A percentile compares a stretch with the other conserved stretches of the same genome.
Evolutionary conservation across 2,888 invertebrate genomes (phyloP).

Genomic region (Beris morrisii): DNA sequence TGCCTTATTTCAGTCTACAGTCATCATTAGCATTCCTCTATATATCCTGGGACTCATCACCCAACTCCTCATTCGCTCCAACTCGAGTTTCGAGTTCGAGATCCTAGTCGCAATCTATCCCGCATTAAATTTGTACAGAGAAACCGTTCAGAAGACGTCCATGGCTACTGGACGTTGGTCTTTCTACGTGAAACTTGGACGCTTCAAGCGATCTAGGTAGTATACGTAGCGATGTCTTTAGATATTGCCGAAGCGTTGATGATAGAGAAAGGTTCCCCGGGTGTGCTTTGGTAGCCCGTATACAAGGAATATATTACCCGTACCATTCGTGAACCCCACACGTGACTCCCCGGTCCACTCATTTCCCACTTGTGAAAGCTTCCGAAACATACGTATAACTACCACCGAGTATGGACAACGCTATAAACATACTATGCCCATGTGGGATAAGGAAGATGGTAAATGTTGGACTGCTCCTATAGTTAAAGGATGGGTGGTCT

Average conservation of each 20-base stretch:
- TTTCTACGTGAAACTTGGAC: slow-evolving; percentile 16
- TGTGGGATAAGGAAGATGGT: slow-evolving; percentile 35
- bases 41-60: slow-evolving; percentile 24
- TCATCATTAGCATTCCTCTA: slow-evolving; percentile 37
- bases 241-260: slow-evolving; percentile 33
- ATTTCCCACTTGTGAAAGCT: slow-evolving; percentile 34
- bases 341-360: slow-evolving; percentile 32
- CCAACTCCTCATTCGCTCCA: slow-evolving; percentile 4
- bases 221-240: slow-evolving; percentile 25
- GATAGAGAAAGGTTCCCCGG: slow-evolving; percentile 27
- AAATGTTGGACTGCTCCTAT: slow-evolving; percentile 21
- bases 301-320: slow-evolving; percentile 37
- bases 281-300: slow-evolving; percentile 33
- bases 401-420: too few species aligned
- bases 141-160: slow-evolving; percentile 34
- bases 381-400: slow-evolving; percentile 9
- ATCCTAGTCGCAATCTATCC: slow-evolving; percentile 28
- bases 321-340: slow-evolving; percentile 6
- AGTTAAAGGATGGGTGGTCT: slow-evolving; percentile 37
- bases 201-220: neutral
- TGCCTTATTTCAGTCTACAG: slow-evolving; percentile 36
- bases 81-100: neutral
- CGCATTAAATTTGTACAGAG: slow-evolving; percentile 36
- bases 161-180: slow-evolving; percentile 33
- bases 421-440: slow-evolving; percentile 14